Conservation (phyloP, 1,140 invertebrate species). For the Camponotus vicinus region DNA sequence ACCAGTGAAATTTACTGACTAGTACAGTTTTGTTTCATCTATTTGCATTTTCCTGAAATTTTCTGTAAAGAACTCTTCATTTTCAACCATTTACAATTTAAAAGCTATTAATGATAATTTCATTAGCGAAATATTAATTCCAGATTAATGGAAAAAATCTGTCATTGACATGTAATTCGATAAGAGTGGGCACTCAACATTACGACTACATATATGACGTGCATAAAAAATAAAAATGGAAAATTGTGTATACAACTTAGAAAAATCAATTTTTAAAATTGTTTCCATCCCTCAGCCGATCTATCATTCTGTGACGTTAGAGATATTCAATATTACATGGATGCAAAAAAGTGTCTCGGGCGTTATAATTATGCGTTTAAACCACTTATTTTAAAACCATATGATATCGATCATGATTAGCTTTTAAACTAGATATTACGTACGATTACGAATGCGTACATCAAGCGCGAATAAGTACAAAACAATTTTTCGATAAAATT, state of each 20-base stretch:
- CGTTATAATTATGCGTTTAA: slow-evolving; percentile 42
- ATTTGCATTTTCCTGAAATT: slow-evolving; percentile 28
- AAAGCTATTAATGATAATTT: slow-evolving; percentile 20
- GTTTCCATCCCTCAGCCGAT: slow-evolving; percentile 14
- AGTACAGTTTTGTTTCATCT: slow-evolving; percentile 6
- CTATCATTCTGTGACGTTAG: slow-evolving; percentile 46
- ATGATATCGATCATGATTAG: slow-evolving; percentile 23
- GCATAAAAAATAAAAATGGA: slow-evolving; percentile 6
- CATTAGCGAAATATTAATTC: slow-evolving; percentile 2
- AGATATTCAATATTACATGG: slow-evolving; percentile 50
- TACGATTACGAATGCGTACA: slow-evolving; percentile 9
- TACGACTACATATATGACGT: too few relatives aligned
- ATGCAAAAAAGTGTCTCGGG: background rate
- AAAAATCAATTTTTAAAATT: slow-evolving; percentile 49
- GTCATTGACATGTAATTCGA: background rate
- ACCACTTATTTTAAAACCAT: slow-evolving; percentile 35
- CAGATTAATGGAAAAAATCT: slow-evolving; percentile 12
- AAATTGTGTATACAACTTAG: background rate
- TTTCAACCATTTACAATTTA: background rate
- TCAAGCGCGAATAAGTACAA: background rate
- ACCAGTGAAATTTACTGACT: slow-evolving; percentile 9
- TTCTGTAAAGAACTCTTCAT: background rate
- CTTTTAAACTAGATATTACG: background rate
- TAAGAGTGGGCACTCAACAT: background rate
- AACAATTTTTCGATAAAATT: background rate